Evolutionary conservation across 2,113 vertebrate species (phyloP).

Genomic region (Mus pahari): DNA sequence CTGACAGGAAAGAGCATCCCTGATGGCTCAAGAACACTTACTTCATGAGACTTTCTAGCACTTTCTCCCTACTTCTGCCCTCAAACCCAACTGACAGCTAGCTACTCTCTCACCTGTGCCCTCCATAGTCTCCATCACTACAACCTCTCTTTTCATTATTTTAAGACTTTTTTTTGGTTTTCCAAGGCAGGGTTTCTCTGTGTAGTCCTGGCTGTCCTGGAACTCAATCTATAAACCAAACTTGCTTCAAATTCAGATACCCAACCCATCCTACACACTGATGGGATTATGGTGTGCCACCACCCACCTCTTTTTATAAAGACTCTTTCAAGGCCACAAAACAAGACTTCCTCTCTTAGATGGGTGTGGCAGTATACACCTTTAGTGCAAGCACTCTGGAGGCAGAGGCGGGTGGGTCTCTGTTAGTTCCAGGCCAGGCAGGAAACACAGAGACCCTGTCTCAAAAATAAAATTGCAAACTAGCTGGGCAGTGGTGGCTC

Average conservation of each 20-base stretch:
- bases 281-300: neutral
- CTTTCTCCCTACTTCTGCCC: neutral
- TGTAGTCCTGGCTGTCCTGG: neutral
- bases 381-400: neutral
- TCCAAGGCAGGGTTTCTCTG: neutral
- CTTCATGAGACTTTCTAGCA: neutral
- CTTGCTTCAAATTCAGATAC: neutral
- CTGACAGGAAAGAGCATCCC: neutral
- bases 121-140: neutral
- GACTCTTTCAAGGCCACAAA: neutral
- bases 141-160: conserved; percentile 1
- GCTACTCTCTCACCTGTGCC: neutral
- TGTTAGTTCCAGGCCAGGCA: neutral
- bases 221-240: neutral
- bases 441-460: neutral
- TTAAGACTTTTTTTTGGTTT: neutral
- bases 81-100: conserved; percentile 2
- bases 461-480: neutral
- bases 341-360: neutral
- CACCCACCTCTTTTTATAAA: neutral
- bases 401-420: neutral
- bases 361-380: neutral
- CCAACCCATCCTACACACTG: too few species aligned
- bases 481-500: too few species aligned
- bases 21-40: neutral